These are phyloP conservation scores for Lacerta bilineata DNA, from an alignment of 2,797 vertebrate genomes.

Conservation along the genomic window DNA sequence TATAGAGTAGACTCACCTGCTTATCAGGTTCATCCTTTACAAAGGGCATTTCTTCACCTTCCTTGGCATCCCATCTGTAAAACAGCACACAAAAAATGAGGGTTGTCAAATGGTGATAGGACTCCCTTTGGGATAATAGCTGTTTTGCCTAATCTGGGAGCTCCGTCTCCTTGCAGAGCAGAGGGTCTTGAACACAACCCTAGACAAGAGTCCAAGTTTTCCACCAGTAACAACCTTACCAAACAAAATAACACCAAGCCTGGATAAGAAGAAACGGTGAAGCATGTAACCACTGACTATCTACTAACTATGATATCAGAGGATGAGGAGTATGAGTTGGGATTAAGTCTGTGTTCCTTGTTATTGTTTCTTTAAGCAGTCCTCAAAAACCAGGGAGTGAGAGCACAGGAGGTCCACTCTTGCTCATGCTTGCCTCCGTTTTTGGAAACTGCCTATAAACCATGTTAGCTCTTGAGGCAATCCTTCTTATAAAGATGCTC, in stretches of 20 bases:
- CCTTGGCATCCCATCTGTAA: conserved; percentile 89
- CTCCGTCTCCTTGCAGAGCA: neutral
- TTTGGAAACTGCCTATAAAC: neutral
- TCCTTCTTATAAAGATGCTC: neutral
- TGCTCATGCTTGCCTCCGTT: neutral
- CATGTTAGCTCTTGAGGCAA: neutral
- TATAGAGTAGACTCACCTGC: conserved; percentile 70
- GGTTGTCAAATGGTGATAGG: neutral
- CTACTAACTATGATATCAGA: no score
- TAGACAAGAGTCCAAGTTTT: no score
- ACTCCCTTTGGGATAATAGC: neutral
- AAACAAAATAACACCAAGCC: no score
- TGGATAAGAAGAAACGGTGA: no score
- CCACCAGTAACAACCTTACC: neutral
- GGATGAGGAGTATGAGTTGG: no score
- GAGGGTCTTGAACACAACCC: no score
- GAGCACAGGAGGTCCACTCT: neutral
- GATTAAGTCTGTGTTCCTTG: neutral
- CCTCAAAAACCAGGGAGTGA: neutral
- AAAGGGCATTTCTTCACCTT: conserved; percentile 78
- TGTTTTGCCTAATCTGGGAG: neutral
- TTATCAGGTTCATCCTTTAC: conserved; percentile 70
- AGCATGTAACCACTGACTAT: neutral
- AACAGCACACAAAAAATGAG: conserved; percentile 43
- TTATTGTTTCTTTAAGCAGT: neutral